Evolutionary conservation across 2,113 vertebrate genomes (phyloP).

Genomic region (Eonycteris spelaea): DNA sequence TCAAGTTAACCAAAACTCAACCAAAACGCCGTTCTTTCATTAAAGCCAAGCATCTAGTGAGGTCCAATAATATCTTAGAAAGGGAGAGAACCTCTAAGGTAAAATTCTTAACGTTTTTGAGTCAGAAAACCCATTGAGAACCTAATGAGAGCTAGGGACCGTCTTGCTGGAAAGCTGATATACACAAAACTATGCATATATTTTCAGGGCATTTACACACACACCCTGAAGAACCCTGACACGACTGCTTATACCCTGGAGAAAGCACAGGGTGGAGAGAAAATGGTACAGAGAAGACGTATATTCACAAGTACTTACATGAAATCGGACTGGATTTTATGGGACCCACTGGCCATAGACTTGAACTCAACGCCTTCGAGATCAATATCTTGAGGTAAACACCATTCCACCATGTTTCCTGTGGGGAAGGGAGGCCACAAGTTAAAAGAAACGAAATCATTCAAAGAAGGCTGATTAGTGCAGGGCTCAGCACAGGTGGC

Average conservation of each 20-base stretch:
- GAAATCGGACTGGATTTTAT: conserved; percentile 95
- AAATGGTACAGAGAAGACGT: neutral
- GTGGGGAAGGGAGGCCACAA: conserved; percentile 32
- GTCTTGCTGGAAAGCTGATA: neutral
- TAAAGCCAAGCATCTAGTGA: neutral
- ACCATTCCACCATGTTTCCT: conserved; percentile 99
- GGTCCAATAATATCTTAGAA: neutral
- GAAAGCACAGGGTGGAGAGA: neutral
- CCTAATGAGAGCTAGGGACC: neutral
- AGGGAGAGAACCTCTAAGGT: neutral
- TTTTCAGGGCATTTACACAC: neutral
- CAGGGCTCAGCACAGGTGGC: rapidly evolving
- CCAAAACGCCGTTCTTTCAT: neutral
- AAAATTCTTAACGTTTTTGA: neutral
- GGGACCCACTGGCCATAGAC: conserved; percentile 98
- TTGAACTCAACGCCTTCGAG: conserved; percentile 99
- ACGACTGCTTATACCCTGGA: neutral
- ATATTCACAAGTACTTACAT: conserved; percentile 87
- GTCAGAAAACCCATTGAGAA: neutral
- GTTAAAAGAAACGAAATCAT: neutral
- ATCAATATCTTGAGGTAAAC: conserved; percentile 95
- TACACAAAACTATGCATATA: neutral
- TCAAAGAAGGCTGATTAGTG: neutral
- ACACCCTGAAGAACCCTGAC: neutral
- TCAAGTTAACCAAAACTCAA: neutral